phyloP scores from a whole-genome alignment of 2,797 vertebrate genomes.

The Gallinago nigripennis region DNA sequence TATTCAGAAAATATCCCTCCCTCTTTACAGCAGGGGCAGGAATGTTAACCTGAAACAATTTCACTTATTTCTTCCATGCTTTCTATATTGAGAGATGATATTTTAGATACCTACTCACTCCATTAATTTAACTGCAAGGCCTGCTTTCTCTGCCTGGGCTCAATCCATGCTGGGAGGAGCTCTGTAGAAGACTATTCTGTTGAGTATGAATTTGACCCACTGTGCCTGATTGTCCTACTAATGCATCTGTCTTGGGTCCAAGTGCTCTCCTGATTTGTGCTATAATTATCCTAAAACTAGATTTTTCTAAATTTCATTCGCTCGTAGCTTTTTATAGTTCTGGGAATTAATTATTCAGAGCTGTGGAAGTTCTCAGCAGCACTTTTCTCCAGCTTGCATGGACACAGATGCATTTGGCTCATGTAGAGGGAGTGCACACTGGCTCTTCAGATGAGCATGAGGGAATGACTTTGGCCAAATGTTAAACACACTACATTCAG shows the following conservation, averaged over 20 bases:
- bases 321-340: slow-evolving; percentile 62
- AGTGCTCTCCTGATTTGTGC: slow-evolving; percentile 45
- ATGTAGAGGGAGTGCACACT: neutral
- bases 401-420: neutral
- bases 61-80: neutral
- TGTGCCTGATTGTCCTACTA: slow-evolving; percentile 46
- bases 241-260: slow-evolving; percentile 45
- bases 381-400: slow-evolving; percentile 18
- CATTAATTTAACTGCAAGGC: neutral
- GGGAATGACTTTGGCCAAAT: neutral
- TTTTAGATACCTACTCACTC: neutral
- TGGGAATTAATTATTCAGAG: slow-evolving; percentile 71
- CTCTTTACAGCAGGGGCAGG: neutral
- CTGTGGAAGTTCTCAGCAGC: slow-evolving; percentile 17
- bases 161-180: neutral
- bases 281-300: slow-evolving; percentile 74
- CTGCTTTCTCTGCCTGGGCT: neutral
- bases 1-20: neutral
- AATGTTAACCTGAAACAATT: neutral
- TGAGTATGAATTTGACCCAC: neutral
- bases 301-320: slow-evolving; percentile 63
- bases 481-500: neutral
- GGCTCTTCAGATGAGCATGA: neutral
- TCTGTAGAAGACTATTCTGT: neutral
- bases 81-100: neutral